phyloP scores from a whole-genome alignment of 1,140 invertebrate species.

The Platyscapa corneri region DNA sequence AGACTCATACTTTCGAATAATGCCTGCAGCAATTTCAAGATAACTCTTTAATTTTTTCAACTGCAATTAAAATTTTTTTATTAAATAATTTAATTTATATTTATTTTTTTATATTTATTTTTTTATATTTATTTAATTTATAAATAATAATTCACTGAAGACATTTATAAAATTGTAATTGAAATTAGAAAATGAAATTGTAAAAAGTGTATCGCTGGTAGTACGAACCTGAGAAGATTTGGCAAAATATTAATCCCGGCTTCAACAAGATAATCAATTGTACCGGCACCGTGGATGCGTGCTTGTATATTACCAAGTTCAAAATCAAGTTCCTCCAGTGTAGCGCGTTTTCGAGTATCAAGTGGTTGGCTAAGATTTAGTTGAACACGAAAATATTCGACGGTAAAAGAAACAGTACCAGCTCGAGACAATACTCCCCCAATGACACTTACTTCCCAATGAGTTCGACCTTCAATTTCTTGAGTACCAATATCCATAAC shows the following conservation, averaged over 20 bases:
- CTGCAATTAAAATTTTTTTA: too few relatives aligned
- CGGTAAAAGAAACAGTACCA: conserved; percentile 83
- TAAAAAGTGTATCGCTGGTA: background rate
- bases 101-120: too few relatives aligned
- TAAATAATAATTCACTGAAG: too few relatives aligned
- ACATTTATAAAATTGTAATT: too few relatives aligned
- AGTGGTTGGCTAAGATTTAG: conserved; percentile 81
- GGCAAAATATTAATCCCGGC: conserved; percentile 85
- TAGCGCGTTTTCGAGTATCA: conserved; percentile 81
- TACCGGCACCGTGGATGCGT: conserved; percentile 82
- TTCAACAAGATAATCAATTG: conserved; percentile 86
- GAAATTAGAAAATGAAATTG: too few relatives aligned
- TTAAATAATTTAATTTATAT: too few relatives aligned
- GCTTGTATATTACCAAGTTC: conserved; percentile 88
- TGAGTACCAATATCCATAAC: conserved; percentile 86
- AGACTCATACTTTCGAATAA: too few relatives aligned
- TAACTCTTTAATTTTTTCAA: too few relatives aligned
- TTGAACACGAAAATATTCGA: conserved; percentile 83
- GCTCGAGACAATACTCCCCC: conserved; percentile 78
- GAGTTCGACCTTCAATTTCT: conserved; percentile 82
- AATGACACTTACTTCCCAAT: conserved; percentile 84
- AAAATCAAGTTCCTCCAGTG: conserved; percentile 83
- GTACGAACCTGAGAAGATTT: conserved; percentile 80
- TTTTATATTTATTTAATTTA: too few relatives aligned
- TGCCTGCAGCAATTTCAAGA: too few relatives aligned